Conservation (phyloP, 1,140 invertebrate species). For the Coenobita brevimanus region DNA sequence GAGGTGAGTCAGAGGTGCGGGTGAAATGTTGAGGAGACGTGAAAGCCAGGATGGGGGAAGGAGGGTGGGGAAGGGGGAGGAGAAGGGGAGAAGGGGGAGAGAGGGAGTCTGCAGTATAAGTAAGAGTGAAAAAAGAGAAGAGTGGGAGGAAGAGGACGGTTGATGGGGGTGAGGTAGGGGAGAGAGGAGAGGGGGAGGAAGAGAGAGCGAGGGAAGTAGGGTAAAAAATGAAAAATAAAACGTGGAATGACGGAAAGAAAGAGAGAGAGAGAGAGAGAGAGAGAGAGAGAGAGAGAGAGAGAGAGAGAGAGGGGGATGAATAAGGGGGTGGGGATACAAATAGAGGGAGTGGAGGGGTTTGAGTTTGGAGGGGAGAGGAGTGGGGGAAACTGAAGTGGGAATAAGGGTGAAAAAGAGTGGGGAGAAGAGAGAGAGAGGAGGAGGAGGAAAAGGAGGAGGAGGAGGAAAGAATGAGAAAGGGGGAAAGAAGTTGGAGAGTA, state of each 20-base stretch:
- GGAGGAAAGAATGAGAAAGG: neutral
- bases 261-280: conserved; percentile 9
- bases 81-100: neutral
- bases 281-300: neutral
- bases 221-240: too few relatives aligned
- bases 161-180: too few relatives aligned
- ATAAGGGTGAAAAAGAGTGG: too few relatives aligned
- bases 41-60: too few relatives aligned
- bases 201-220: neutral
- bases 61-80: too few relatives aligned
- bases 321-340: too few relatives aligned
- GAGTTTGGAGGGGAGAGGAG: neutral
- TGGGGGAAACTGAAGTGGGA: neutral
- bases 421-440: neutral
- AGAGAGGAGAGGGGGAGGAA: neutral
- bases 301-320: neutral
- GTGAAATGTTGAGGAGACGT: too few relatives aligned
- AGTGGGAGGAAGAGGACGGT: neutral
- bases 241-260: conserved; percentile 1
- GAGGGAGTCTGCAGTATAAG: neutral
- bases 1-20: neutral
- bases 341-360: too few relatives aligned
- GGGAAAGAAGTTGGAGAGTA: neutral
- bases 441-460: neutral
- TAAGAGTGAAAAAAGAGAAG: too few relatives aligned